phyloP scores from a whole-genome alignment of 2,797 vertebrate species.

The Gallinago stenura region DNA sequence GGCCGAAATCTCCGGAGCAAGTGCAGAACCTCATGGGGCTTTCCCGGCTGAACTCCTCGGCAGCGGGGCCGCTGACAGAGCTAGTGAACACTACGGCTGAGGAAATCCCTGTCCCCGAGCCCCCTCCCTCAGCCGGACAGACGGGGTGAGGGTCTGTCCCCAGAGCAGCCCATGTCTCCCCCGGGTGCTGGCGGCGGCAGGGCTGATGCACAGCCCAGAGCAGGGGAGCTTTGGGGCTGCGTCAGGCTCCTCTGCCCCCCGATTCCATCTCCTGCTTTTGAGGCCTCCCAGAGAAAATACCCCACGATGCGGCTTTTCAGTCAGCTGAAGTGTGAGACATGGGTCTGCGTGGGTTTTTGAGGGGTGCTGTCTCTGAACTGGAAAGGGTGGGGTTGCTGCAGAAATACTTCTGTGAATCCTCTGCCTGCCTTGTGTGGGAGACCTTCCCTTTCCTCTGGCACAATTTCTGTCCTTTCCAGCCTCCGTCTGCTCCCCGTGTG shows the following conservation, averaged over 20 bases:
- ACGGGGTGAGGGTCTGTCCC: fast-evolving
- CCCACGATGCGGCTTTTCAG: fast-evolving
- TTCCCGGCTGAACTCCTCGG: background rate
- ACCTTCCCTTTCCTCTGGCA: fast-evolving
- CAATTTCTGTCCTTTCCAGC: background rate
- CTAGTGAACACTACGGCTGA: fast-evolving
- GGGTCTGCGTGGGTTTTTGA: background rate
- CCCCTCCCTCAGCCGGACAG: background rate
- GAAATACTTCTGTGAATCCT: background rate
- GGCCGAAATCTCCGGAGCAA: background rate
- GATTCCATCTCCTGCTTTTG: background rate
- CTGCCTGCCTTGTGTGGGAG: background rate
- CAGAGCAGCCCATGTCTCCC: fast-evolving
- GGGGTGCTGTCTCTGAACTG: background rate
- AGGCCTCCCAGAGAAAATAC: background rate
- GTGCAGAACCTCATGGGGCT: fast-evolving
- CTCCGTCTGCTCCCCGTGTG: fast-evolving
- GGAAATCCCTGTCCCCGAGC: fast-evolving
- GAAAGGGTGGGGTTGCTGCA: background rate
- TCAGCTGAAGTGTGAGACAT: background rate
- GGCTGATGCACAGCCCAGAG: background rate
- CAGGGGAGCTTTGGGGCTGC: background rate
- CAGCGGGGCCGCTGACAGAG: background rate
- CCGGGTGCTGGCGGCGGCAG: background rate
- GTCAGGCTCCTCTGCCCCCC: fast-evolving